Base-by-base conservation (phyloP, 2,797 vertebrate species). In the Danio jaintianensis region DNA sequence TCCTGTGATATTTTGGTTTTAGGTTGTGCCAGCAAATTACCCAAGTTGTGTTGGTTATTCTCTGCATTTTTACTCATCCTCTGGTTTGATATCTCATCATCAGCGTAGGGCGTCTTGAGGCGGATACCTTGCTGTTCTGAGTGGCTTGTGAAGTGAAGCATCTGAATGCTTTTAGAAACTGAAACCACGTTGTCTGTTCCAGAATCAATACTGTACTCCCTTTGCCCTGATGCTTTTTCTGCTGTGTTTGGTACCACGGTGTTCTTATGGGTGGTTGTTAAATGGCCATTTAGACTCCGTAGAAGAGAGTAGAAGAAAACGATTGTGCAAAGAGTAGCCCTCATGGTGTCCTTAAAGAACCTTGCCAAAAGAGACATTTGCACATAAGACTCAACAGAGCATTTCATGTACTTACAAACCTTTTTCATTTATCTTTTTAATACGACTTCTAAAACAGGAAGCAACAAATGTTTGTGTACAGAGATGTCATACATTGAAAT, bases 251-350 rank as follows among this genome's bases (percentile, higher is more conserved):
- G 29, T 53, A 59, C 1, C 4, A 4, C 58, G 4, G 6, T 43
- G 18, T n/a, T 29, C 13, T 82, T 9, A 29, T 43, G 10, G 43
- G 36, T 75, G 48, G 13, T 63, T 13, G 87, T 86, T 29, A 78
- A 55, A 11, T 72, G 3, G 1, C 63, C 38, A 43, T 70, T 85
- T 22, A 80, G 58, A 40, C 48, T 84, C 78, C 88, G 58, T 59
- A 71, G 48, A 76, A 92, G 63, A 58, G 89, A 36, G 66, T 85
- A 84, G 15, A 89, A 18, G 5, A 90, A 64, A 18, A 79, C 2
- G 0, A 87, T 74, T 58, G 68, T 29, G 58, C 7, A 1, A 66
- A 80, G 29, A 52, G 2, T 82, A 82, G 36, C 71, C 74, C 55
- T 85, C 63, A 79, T 83, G 13, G 29, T 56, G 78, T 71, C 55